Conservation (phyloP, 2,797 vertebrate genomes). For the Xiphophorus birchmanni region DNA sequence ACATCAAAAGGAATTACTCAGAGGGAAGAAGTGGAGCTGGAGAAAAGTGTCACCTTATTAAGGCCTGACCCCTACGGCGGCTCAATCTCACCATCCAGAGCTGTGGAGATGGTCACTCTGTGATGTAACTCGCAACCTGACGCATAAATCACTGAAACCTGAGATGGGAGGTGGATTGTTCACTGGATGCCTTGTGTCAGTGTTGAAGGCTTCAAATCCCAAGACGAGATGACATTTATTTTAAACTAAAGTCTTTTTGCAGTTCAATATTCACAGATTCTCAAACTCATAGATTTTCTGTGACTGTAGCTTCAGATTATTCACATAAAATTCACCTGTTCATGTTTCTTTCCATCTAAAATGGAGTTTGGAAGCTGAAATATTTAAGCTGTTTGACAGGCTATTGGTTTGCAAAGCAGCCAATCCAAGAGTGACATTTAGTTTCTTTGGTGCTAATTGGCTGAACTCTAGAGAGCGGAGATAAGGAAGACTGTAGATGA, state of each 20-base stretch:
- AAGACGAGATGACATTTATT: background rate
- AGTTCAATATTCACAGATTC: background rate
- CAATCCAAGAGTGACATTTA: too few species aligned
- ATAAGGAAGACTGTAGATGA: too few species aligned
- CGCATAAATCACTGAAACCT: background rate
- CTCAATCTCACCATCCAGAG: slow-evolving; percentile 31
- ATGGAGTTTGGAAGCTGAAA: too few species aligned
- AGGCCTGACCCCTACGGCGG: slow-evolving; percentile 73
- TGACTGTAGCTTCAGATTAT: background rate
- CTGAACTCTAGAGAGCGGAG: too few species aligned
- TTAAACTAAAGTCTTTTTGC: too few species aligned
- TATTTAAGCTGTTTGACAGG: too few species aligned
- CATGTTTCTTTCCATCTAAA: too few species aligned
- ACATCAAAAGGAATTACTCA: slow-evolving; percentile 70
- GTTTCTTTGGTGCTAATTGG: too few species aligned
- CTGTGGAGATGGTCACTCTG: slow-evolving; percentile 48
- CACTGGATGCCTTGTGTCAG: background rate
- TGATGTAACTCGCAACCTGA: slow-evolving; percentile 10
- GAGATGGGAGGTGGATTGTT: background rate
- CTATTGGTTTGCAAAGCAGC: too few species aligned
- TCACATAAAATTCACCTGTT: too few species aligned
- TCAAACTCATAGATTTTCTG: too few species aligned
- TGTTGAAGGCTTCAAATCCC: background rate
- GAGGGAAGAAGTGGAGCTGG: slow-evolving; percentile 63
- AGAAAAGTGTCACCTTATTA: slow-evolving; percentile 75